Evolutionary conservation across 2,113 vertebrate species (phyloP).

Genomic region (Pseudois nayaur): DNA sequence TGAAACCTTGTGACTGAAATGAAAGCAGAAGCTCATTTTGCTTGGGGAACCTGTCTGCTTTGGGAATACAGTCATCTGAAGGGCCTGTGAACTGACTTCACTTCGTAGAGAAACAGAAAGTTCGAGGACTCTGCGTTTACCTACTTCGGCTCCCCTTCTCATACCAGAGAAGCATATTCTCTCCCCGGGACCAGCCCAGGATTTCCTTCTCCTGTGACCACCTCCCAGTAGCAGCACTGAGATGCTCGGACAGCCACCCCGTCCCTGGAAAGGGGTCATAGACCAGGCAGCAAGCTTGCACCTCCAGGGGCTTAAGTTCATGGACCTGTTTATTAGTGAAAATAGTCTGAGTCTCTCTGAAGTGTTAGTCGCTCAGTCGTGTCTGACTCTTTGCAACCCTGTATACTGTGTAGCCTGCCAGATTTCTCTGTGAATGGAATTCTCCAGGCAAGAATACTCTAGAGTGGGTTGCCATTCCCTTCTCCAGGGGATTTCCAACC

Average conservation of each 20-base stretch:
- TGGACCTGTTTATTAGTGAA: neutral
- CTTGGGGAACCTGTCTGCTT: neutral
- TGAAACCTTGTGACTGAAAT: neutral
- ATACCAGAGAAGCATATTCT: neutral
- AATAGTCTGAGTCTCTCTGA: neutral
- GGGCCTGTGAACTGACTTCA: neutral
- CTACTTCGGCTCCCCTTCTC: neutral
- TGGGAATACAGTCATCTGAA: neutral
- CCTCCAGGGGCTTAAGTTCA: neutral
- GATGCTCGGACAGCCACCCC: no score
- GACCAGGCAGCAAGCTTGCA: neutral
- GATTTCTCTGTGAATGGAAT: neutral
- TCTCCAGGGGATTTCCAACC: neutral
- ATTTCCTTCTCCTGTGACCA: neutral
- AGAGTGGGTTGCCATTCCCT: neutral
- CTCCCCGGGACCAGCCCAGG: neutral
- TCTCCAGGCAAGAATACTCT: neutral
- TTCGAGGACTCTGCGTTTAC: neutral
- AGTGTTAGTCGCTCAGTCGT: neutral
- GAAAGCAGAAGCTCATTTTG: neutral
- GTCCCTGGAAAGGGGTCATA: fast-evolving
- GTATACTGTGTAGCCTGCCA: neutral
- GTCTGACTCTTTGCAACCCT: neutral
- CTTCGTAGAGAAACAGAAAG: neutral
- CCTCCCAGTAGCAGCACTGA: neutral